Percentiles rank a stretch among this genome's conserved stretches.
Evolutionary conservation across 2,797 vertebrate species (phyloP).

Genomic region (Poeciliopsis presidionis): DNA sequence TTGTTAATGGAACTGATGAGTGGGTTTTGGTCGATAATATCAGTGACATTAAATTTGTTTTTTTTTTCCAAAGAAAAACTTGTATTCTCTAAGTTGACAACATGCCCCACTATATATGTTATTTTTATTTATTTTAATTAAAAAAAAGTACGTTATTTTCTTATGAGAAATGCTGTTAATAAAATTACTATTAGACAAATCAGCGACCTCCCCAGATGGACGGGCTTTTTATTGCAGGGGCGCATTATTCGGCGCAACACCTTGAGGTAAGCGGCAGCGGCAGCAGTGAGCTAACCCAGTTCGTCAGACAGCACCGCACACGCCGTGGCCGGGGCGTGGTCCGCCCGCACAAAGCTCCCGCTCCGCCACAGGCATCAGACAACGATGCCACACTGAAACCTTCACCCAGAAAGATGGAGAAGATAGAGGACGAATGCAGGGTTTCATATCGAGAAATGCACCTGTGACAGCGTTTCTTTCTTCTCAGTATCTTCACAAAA

Average conservation of each 20-base stretch:
- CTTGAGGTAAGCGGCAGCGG: slow-evolving; percentile 47
- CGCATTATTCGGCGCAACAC: slow-evolving; percentile 3
- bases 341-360: slow-evolving; percentile 56
- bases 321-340: slow-evolving; percentile 73
- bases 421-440: not conserved
- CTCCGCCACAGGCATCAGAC: slow-evolving; percentile 21
- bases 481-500: not conserved
- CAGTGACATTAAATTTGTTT: not conserved
- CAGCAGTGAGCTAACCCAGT: slow-evolving; percentile 54
- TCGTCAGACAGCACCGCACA: slow-evolving; percentile 39
- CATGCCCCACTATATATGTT: not conserved
- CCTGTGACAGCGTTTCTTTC: not conserved
- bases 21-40: not conserved
- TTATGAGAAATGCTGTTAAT: not conserved
- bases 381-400: slow-evolving; percentile 11
- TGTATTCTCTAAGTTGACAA: not conserved
- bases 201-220: not conserved
- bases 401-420: not conserved
- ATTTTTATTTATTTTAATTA: not conserved
- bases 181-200: not conserved
- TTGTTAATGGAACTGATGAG: not conserved
- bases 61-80: not conserved
- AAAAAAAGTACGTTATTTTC: not conserved
- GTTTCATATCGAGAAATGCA: not conserved
- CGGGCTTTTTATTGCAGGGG: not conserved